A percentile compares a stretch with the other conserved stretches of the same genome.
Conservation (phyloP, 2,113 vertebrate species). For the Nycticorax nycticorax region DNA sequence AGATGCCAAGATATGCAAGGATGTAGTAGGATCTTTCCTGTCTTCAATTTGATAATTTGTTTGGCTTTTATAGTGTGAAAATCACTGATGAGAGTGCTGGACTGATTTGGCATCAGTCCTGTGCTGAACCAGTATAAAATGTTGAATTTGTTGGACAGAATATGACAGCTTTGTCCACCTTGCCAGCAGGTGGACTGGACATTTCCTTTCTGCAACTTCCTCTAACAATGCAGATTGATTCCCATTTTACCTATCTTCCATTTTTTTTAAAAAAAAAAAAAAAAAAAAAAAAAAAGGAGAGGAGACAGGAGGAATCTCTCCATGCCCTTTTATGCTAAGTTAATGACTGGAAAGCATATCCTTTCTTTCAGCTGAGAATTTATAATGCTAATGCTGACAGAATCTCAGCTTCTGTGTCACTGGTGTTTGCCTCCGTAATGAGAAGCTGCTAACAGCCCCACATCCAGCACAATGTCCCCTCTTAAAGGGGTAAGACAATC, state of each 20-base stretch:
- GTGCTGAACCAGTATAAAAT: not conserved
- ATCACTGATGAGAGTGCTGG: not conserved
- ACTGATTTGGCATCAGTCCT: not conserved
- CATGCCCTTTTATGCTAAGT: not conserved
- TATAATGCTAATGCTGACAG: not conserved
- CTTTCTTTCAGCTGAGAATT: not conserved
- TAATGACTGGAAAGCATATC: not conserved
- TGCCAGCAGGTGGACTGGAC: not conserved
- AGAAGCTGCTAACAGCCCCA: not conserved
- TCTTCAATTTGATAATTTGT: not conserved
- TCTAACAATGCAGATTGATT: not conserved
- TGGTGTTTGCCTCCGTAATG: not conserved
- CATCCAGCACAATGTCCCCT: not conserved
- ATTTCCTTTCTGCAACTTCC: not conserved
- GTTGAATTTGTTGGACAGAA: not conserved
- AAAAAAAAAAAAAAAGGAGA: not conserved
- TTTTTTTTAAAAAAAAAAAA: too few species aligned
- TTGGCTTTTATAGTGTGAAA: not conserved
- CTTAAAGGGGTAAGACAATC: not conserved
- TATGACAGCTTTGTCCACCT: rapidly evolving
- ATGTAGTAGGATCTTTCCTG: not conserved
- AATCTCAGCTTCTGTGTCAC: not conserved
- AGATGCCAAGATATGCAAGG: not conserved
- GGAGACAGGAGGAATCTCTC: not conserved
- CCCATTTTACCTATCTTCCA: not conserved